A percentile compares a stretch with the other conserved stretches of the same genome.
Conservation (phyloP, 2,113 vertebrate genomes). For the Syngnathus scovelli region DNA sequence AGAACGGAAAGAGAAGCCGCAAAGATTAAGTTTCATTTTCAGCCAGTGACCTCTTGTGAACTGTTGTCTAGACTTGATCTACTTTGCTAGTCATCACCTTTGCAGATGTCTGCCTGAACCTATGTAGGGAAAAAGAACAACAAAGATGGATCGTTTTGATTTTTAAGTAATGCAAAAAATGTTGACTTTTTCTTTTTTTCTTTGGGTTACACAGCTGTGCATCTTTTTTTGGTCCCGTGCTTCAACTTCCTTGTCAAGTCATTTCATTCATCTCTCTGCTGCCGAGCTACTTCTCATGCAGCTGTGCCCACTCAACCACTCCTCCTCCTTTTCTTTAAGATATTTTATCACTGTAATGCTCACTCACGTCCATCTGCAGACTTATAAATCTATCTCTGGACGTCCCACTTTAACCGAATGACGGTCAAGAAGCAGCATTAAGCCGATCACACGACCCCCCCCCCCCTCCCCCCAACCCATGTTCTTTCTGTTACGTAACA, state of each 20-base stretch:
- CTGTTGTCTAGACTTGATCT: conserved; percentile 46
- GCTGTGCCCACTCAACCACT: conserved; percentile 25
- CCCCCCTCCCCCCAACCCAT: background rate
- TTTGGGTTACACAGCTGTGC: conserved; percentile 10
- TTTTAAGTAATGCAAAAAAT: background rate
- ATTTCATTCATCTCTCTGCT: conserved; percentile 20
- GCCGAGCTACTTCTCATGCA: conserved; percentile 16
- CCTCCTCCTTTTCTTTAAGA: conserved; percentile 4
- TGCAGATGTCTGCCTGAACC: conserved; percentile 1
- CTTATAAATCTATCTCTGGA: conserved; percentile 14
- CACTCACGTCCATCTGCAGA: conserved; percentile 4
- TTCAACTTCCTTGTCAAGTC: conserved; percentile 11
- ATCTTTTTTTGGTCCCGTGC: conserved; percentile 8
- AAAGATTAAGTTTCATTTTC: conserved; percentile 49
- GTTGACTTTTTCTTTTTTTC: conserved; percentile 5
- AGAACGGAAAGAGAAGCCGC: conserved; percentile 28
- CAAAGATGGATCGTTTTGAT: background rate
- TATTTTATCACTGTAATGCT: conserved; percentile 4
- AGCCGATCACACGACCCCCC: conserved; percentile 9
- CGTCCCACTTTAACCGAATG: conserved; percentile 23
- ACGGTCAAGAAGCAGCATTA: conserved; percentile 25
- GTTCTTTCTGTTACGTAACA: conserved; percentile 50
- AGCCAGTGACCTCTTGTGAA: conserved; percentile 39
- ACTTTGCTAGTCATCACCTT: conserved; percentile 27
- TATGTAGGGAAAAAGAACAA: background rate